Evolutionary conservation across 1,140 invertebrate genomes (phyloP), one percentile per base, ranked within the genome.

Genomic region (Trichoplusia ni): DNA sequence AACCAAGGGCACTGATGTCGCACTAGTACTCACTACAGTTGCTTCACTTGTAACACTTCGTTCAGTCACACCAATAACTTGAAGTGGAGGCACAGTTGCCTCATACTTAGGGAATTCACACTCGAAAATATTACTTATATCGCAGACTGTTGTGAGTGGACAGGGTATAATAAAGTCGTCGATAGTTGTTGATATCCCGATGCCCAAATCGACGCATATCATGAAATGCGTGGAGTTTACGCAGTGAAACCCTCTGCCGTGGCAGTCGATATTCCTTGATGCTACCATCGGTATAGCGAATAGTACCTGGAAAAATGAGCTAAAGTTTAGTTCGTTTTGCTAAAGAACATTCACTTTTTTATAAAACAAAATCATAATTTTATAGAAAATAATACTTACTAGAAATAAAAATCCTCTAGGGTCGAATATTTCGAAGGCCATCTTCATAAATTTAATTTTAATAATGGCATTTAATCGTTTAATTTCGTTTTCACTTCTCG

Each of bases 131-230:
- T 89, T 88, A n/a, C 23, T 75, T 27, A 60, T 47, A 18, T 53
- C 51, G 42, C 90, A 91, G 21, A 75, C 72, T 11, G 83, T 89
- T 11, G 69, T 68, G 4, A 40, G 63, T 38, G 89, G 89, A 63
- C 89, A 91, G 11, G 71, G 72, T 46, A 90, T 82, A 8, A 77
- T 19, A 60, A 87, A 82, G 19, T 85, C 75, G 16, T 90, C 85
- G 0, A 90, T 75, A 11, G 88, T 84, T 42, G 63, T 78, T 16
- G 87, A 86, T 1, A 85, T 35, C 21, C 87, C 88, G 18, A 70
- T 73, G 1, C 90, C 90, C 9, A 89, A 67, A 64, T 91, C 88
- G 11, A 91, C 86, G 58, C 90, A 91, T 73, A 91, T 88, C 75
- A 84, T 85, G 58, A 91, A 91, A 76, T 90, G 84, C 31, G 87